A percentile compares a stretch with the other conserved stretches of the same genome.
Evolutionary conservation across 2,113 vertebrate species (phyloP).

Genomic region (Pseudolaguvia tuberculata): DNA sequence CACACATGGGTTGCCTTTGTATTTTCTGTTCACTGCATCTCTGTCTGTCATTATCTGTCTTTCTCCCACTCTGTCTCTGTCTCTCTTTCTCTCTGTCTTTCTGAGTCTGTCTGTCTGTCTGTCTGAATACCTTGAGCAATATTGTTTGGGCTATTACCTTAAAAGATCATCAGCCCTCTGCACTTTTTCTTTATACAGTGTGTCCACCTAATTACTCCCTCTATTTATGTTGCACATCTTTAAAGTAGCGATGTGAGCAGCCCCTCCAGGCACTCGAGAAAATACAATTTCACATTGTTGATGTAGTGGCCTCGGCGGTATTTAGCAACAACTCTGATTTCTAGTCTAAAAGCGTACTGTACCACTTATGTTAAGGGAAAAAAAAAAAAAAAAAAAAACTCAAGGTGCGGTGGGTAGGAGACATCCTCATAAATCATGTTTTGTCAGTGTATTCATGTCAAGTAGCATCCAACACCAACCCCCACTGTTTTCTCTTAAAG

Average conservation of each 20-base stretch:
- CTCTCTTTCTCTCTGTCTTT: constrained; percentile 3
- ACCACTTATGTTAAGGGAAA: constrained; percentile 23
- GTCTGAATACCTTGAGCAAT: constrained; percentile 22
- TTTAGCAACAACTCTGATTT: constrained; percentile 27
- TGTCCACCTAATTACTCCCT: constrained; percentile 36
- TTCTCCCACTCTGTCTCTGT: neutral
- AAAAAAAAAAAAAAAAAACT: neutral
- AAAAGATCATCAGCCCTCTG: constrained; percentile 32
- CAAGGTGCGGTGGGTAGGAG: constrained; percentile 2
- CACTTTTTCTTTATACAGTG: constrained; percentile 15
- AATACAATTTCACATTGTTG: constrained; percentile 37
- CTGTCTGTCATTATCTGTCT: neutral
- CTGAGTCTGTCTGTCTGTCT: neutral
- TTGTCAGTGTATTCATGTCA: constrained; percentile 10
- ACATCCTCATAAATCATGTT: constrained; percentile 32
- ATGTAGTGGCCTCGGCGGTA: constrained; percentile 23
- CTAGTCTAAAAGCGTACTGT: constrained; percentile 14
- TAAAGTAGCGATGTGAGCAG: neutral
- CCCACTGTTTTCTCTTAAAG: neutral
- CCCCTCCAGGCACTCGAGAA: constrained; percentile 27
- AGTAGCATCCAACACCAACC: neutral
- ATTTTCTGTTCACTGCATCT: constrained; percentile 45
- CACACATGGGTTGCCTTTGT: neutral
- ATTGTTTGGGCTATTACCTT: constrained; percentile 43
- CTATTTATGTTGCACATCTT: constrained; percentile 19